These are phyloP conservation scores for Lysiphlebus fabarum DNA, from an alignment of 1,140 invertebrate genomes.

Conservation along the genomic window DNA sequence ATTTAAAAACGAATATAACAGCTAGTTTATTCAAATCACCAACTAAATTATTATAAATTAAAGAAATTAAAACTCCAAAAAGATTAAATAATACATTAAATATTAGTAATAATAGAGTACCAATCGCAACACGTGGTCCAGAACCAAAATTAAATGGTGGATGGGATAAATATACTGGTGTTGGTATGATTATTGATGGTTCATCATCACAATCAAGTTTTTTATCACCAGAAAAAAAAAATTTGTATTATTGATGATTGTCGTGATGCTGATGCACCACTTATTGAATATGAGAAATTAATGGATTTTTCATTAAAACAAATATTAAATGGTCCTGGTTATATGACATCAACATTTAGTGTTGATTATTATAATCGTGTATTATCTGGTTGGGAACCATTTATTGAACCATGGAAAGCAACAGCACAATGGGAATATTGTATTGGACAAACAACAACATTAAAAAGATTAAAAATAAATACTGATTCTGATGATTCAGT, in stretches of 20 bases:
- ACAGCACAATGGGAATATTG: conserved; percentile 45
- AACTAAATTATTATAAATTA: no score
- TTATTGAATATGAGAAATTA: conserved; percentile 81
- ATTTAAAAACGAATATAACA: no score
- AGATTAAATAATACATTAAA: no score
- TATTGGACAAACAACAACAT: conserved; percentile 36
- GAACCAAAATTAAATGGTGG: no score
- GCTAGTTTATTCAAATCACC: no score
- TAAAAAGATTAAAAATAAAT: conserved; percentile 60
- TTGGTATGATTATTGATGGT: no score
- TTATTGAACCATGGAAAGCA: conserved; percentile 83
- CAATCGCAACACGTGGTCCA: no score
- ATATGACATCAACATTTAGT: conserved; percentile 55
- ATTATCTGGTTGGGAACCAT: conserved; percentile 95
- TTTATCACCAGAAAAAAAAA: no score
- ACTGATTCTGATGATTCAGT: conserved; percentile 69
- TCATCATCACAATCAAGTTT: no score
- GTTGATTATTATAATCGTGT: conserved; percentile 93
- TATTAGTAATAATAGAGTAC: no score
- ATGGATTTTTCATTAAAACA: conserved; percentile 65
- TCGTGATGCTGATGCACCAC: conserved; percentile 90
- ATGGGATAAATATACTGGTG: no score
- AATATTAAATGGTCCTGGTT: conserved; percentile 51
- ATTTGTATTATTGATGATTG: conserved; percentile 97
- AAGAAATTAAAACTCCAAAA: no score